Conservation (phyloP, 2,888 invertebrate genomes). For the Camponotus fellah region DNA sequence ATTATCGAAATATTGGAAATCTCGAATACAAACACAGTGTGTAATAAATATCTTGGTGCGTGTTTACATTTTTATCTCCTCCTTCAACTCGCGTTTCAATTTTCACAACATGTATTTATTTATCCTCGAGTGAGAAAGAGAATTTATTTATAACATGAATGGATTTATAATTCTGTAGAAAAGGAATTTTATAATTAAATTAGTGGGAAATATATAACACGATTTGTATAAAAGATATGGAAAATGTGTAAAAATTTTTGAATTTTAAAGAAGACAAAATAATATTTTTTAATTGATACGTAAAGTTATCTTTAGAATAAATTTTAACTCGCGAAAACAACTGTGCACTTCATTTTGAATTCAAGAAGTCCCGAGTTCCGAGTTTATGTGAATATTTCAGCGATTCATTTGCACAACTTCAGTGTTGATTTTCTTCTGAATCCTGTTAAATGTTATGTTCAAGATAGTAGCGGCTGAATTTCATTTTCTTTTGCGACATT, state of each 20-base stretch:
- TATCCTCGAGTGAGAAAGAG: not conserved
- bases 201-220: not conserved
- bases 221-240: not conserved
- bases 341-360: not conserved
- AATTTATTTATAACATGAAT: not conserved
- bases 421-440: slow-evolving; percentile 26
- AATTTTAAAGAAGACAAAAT: not conserved
- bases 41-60: not conserved
- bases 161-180: not conserved
- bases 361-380: not conserved
- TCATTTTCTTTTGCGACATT: slow-evolving; percentile 14
- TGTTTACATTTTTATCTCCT: not conserved
- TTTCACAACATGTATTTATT: not conserved
- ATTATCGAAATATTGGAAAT: not conserved
- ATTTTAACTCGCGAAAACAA: not conserved
- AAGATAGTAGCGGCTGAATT: slow-evolving; percentile 22
- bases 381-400: slow-evolving; percentile 20
- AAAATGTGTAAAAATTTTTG: not conserved
- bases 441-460: slow-evolving; percentile 23
- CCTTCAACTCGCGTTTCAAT: not conserved
- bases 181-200: not conserved
- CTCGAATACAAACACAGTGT: not conserved
- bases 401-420: slow-evolving; percentile 3
- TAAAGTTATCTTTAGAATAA: not conserved
- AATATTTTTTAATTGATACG: not conserved